These are phyloP conservation scores for Acanthiza pusilla DNA, from an alignment of 2,797 vertebrate genomes.

Conservation along the genomic window DNA sequence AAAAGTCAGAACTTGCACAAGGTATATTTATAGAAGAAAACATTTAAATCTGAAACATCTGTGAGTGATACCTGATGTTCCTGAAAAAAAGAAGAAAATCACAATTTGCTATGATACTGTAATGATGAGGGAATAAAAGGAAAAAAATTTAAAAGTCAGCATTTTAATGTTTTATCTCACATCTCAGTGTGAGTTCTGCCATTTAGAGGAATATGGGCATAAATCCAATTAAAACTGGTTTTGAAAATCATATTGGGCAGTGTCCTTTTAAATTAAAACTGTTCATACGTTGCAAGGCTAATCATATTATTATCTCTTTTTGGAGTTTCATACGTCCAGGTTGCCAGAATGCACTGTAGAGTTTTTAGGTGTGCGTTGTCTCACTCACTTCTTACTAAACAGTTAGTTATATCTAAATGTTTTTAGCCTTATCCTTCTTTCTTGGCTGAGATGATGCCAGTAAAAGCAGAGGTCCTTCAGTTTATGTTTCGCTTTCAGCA, in stretches of 20 bases:
- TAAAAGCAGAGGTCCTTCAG: background rate
- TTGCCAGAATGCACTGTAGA: background rate
- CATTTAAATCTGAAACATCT: background rate
- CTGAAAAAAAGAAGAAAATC: background rate
- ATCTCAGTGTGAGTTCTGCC: background rate
- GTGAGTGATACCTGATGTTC: background rate
- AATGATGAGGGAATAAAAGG: background rate
- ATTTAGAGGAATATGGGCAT: background rate
- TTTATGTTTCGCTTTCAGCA: background rate
- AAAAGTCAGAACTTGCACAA: background rate
- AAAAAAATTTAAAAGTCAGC: background rate
- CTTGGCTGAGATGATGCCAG: background rate
- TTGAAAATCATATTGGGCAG: background rate
- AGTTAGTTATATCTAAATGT: background rate
- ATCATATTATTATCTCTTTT: background rate
- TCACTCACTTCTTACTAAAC: background rate
- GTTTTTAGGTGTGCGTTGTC: background rate
- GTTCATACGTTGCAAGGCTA: background rate
- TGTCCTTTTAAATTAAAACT: conserved; percentile 54
- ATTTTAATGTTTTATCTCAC: background rate
- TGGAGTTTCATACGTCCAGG: background rate
- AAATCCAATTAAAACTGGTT: background rate
- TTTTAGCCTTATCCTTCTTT: background rate
- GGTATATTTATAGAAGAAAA: background rate
- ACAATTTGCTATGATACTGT: background rate